Conservation (phyloP, 2,797 vertebrate genomes). For the Lepilemur ruficaudatus region DNA sequence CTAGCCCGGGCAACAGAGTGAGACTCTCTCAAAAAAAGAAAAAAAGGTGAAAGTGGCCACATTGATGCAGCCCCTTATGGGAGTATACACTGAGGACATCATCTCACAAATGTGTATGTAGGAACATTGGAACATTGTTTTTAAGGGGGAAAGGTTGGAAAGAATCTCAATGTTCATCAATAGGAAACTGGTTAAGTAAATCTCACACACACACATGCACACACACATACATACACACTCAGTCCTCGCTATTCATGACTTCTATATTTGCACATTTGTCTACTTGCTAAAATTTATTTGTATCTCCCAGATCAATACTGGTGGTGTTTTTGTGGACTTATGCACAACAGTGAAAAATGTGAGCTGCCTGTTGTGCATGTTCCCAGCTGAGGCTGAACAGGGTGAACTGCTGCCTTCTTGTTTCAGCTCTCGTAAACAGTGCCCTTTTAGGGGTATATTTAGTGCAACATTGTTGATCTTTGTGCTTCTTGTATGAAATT, state of each 20-base stretch:
- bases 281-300: neutral
- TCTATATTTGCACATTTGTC: neutral
- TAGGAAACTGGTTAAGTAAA: neutral
- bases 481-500: neutral
- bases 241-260: neutral
- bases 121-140: neutral
- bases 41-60: neutral
- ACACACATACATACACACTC: neutral
- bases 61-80: fast-evolving
- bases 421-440: neutral
- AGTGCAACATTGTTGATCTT: neutral
- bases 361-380: fast-evolving
- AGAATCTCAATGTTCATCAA: neutral
- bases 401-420: too few species aligned
- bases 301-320: neutral
- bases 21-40: too few species aligned
- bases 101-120: fast-evolving
- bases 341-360: neutral
- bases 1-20: too few species aligned
- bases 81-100: neutral
- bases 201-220: neutral
- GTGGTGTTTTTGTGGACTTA: neutral
- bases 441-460: neutral
- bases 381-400: neutral
- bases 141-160: neutral